Base-by-base conservation (phyloP, 2,797 vertebrate species). In the Muraenolepis orangiensis region DNA sequence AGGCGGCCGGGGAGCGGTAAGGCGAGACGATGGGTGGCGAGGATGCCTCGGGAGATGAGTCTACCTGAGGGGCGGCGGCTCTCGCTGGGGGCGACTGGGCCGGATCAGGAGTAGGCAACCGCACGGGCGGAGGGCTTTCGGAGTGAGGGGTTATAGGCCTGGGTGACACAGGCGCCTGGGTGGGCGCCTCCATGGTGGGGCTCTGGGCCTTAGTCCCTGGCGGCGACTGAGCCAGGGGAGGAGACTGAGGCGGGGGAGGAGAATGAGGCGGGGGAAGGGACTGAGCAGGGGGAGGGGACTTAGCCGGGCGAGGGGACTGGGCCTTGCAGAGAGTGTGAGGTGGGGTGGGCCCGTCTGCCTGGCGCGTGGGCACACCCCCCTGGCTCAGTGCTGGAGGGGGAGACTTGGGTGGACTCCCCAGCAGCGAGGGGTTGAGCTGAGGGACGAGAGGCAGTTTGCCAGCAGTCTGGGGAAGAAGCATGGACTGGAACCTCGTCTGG, bases 401-500 rank as follows among this genome's bases (percentile, higher is more conserved):
- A 72, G 86, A 83, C 77, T 82, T 84, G 1, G 78, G 69, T 71
- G 78, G 86, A 69, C 73, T 71, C n/a, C 81, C 86, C 32, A 83
- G 82, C 30, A 18, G 78, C 0, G 74, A 79, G 78, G 85, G 89
- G 78, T 67, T 84, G 16, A 82, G 79, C 73, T 84, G 74, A 6
- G 85, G 70, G 32, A 83, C 28, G 10, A 30, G 79, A 1, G 90
- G 16, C 6, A 82, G 79, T 72, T 88, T 90, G 77, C 75, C 75
- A 71, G 81, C 90, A 79, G 79, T 75, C 72, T 87, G 89, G 64
- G 85, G 73, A 75, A 91, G 70, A 42, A 88, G 84, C 5, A 85
- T 86, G 46, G 89, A 82, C 79, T 89, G 91, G 84, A 91, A 91
- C 23, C 89, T 76, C 16, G 77, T 4, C 76, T 85, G 87, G 20